These are phyloP conservation scores for Monoplex corrugatus DNA, from an alignment of 2,888 invertebrate species.

Conservation along the genomic window DNA sequence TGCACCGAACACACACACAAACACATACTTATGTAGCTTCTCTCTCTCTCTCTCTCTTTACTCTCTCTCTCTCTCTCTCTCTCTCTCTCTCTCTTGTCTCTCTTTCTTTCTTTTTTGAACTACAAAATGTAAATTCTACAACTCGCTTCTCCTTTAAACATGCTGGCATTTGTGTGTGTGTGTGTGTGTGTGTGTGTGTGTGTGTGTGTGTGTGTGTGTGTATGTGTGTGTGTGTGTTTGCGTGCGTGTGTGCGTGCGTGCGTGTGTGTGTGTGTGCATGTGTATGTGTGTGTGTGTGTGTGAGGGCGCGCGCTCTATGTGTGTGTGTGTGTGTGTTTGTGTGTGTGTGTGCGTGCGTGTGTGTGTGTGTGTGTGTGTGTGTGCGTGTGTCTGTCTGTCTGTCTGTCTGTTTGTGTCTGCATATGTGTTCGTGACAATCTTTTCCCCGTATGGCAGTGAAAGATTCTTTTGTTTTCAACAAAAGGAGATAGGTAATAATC, in stretches of 20 bases:
- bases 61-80: neutral
- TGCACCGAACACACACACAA: neutral
- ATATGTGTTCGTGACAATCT: too few species aligned
- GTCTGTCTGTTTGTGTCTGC: neutral
- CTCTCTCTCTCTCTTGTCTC: neutral
- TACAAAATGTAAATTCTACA: neutral
- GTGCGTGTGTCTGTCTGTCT: neutral
- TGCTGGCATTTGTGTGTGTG: neutral
- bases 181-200: neutral
- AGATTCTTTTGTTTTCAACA: too few species aligned
- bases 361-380: neutral
- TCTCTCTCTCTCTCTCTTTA: too few species aligned
- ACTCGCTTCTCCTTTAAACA: neutral
- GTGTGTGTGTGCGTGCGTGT: neutral
- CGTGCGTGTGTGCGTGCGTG: neutral
- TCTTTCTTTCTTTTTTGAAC: neutral
- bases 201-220: conserved; percentile 6
- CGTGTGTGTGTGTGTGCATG: neutral
- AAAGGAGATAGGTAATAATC: too few species aligned
- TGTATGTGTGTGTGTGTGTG: neutral
- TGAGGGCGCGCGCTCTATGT: neutral
- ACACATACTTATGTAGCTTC: neutral
- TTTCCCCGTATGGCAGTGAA: too few species aligned
- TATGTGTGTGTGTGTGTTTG: neutral
- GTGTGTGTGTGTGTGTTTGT: too few species aligned